A percentile compares a stretch with the other conserved stretches of the same genome.
phyloP scores from a whole-genome alignment of 2,113 vertebrate genomes.

The Tricholaema leucomelas region DNA sequence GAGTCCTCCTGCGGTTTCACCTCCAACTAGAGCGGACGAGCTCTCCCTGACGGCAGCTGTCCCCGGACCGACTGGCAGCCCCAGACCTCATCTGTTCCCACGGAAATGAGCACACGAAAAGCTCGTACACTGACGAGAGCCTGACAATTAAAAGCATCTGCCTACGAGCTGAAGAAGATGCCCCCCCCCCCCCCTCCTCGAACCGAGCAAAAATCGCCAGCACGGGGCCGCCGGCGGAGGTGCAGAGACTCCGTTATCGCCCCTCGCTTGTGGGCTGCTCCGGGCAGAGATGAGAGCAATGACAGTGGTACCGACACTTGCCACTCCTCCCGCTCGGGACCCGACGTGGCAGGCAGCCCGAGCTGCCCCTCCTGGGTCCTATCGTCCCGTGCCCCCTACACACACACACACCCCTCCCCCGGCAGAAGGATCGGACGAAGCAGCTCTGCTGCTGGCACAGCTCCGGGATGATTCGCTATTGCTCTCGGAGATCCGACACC shows the following conservation, averaged over 20 bases:
- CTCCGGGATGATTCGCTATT: not conserved
- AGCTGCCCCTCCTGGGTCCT: too few species aligned
- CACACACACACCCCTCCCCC: too few species aligned
- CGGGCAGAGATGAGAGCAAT: not conserved
- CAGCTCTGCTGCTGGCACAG: not conserved
- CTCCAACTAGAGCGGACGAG: not conserved
- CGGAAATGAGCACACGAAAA: not conserved
- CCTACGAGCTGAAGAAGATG: not conserved
- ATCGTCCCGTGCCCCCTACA: too few species aligned
- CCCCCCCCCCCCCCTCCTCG: not conserved
- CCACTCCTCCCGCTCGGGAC: not conserved
- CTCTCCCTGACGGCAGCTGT: fast-evolving
- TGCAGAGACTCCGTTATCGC: not conserved
- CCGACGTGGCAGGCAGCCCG: not conserved
- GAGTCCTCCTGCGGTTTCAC: not conserved
- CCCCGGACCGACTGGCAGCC: not conserved
- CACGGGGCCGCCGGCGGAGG: fast-evolving
- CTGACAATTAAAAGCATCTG: fast-evolving
- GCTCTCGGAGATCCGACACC: not conserved
- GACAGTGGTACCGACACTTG: fast-evolving
- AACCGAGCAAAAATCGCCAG: not conserved
- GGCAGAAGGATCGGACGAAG: fast-evolving
- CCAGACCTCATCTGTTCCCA: not conserved
- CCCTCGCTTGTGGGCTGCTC: not conserved
- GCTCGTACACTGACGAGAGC: fast-evolving